Base-by-base conservation (phyloP, 2,888 invertebrate species). In the Notodonta dromedarius region DNA sequence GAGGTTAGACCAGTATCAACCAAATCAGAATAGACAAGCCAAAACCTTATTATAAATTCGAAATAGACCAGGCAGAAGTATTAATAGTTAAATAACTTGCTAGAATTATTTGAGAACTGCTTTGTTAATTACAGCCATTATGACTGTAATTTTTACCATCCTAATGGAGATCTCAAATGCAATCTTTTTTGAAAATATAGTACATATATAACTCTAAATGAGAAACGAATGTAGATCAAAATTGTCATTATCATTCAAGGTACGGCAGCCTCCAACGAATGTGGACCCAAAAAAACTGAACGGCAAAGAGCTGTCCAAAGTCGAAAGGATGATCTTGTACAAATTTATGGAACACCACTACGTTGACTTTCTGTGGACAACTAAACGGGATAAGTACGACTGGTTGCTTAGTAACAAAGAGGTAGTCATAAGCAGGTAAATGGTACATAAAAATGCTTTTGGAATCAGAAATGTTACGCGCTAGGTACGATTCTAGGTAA, bases 321-420 rank as follows among this genome's bases (percentile, higher is more conserved):
- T 96, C 58, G 96, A 97, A 82, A 93, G 95, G 65, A 94, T 95
- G 83, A 95, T 96, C 58, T 94, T 97, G 80, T 96, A 96, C 5
- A 94, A 97, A 74, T 96, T 98, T 86, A 94, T 98, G 79, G 96
- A 96, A 74, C 96, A 96, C 77, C 95, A 96, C 75, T 95, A 96
- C 0, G 97, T 98, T 1, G 97, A 98, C 79, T 97, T 98, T 76
- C 94, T 98, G 46, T 98, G 98, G 98, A 98, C 98, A 56, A 96
- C 97, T 61, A 96, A 97, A 70, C 95, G 97, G 63, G 98, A 98
- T 71, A 96, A 96, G 87, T 95, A 96, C 69, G 97, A 97, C 76
- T 96, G 96, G 95, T 95, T 94, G 69, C 87, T 94, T 35, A 94
- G 93, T 74, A 94, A 93, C 79, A 93, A 91, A 76, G 94, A 94